A percentile compares a stretch with the other conserved stretches of the same genome.
Conservation (phyloP, 1,140 invertebrate species). For the Pristionchus pacificus region DNA sequence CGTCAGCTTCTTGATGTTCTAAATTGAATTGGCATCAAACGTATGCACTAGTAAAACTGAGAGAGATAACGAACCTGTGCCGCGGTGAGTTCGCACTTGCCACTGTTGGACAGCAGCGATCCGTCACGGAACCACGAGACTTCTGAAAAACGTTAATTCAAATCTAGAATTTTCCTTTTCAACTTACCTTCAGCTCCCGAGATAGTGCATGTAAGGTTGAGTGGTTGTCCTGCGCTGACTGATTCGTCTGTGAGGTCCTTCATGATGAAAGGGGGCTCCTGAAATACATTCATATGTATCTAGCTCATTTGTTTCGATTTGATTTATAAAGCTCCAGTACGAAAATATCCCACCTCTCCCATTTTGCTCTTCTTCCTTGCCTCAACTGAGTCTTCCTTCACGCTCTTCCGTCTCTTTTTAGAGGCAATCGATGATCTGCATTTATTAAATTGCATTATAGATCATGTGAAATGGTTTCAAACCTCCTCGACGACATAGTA, state of each 20-base stretch:
- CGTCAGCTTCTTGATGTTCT: conserved; percentile 20
- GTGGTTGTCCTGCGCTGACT: conserved; percentile 29
- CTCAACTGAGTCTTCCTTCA: neutral
- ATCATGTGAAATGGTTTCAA: no score
- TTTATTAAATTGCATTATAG: no score
- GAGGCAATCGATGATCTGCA: no score
- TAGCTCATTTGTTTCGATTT: neutral
- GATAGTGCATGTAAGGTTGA: conserved; percentile 31
- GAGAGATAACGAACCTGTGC: no score
- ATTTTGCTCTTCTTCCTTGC: neutral
- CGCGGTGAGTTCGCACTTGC: no score
- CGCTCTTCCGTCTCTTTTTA: neutral
- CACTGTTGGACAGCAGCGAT: no score
- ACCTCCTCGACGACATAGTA: no score
- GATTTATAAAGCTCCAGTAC: neutral
- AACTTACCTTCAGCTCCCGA: conserved; percentile 7
- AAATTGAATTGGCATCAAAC: no score
- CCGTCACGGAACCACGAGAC: conserved; percentile 20
- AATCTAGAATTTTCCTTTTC: neutral
- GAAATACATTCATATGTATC: neutral
- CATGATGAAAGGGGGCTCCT: conserved; percentile 18
- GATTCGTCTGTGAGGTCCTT: conserved; percentile 30
- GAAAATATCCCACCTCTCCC: neutral
- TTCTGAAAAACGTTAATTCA: neutral
- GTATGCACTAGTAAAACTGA: no score